phyloP scores from a whole-genome alignment of 1,140 invertebrate species.

The Dolichoris vasculosae region DNA sequence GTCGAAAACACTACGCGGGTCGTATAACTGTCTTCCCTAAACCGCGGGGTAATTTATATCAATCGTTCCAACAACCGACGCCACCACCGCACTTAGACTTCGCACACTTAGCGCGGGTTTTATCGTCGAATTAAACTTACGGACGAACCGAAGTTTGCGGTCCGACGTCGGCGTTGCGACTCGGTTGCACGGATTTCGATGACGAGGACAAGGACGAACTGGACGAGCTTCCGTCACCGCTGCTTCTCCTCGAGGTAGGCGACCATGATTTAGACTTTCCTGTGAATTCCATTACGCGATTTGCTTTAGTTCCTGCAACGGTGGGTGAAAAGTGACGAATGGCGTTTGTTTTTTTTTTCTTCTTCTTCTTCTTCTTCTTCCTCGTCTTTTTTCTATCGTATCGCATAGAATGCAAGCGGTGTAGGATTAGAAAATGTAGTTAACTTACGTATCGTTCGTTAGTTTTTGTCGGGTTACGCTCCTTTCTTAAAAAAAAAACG shows the following conservation, averaged over 20 bases:
- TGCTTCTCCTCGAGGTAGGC: neutral
- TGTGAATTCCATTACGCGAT: neutral
- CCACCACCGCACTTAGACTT: neutral
- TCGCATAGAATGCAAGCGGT: too few species aligned
- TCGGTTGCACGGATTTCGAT: neutral
- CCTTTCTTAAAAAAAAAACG: neutral
- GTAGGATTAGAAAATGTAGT: too few species aligned
- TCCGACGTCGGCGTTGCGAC: conserved; percentile 13
- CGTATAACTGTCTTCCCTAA: neutral
- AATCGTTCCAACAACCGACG: neutral
- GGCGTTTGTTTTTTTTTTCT: too few species aligned
- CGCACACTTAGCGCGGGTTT: neutral
- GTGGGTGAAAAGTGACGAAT: too few species aligned
- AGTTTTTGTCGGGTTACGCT: neutral
- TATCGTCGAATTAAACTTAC: conserved; percentile 29
- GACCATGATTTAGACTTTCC: conserved; percentile 18
- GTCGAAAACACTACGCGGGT: neutral
- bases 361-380: too few species aligned
- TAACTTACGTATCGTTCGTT: neutral
- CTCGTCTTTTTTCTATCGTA: too few species aligned
- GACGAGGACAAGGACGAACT: neutral
- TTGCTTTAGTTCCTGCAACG: neutral
- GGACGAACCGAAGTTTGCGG: neutral
- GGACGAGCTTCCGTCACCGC: neutral
- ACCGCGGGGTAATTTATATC: neutral